phyloP scores from a whole-genome alignment of 2,888 invertebrate genomes.

The Patella depressa region DNA sequence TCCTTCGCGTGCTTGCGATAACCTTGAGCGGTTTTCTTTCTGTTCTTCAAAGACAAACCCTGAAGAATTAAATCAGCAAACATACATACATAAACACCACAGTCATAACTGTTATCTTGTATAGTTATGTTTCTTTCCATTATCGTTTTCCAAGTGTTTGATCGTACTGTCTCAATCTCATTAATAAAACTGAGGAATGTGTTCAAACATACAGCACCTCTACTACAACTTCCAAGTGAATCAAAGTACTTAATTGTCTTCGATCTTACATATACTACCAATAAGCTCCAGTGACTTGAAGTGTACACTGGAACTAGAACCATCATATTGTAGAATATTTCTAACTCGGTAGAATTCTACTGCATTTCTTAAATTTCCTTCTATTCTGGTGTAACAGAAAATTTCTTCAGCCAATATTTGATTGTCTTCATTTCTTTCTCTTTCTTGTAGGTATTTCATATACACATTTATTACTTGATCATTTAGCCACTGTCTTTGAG shows the following conservation, averaged over 20 bases:
- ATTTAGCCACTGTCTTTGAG: too few relatives aligned
- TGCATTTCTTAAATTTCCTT: too few relatives aligned
- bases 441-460: background rate
- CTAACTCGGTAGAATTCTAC: too few relatives aligned
- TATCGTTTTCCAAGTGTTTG: background rate
- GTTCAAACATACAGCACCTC: background rate
- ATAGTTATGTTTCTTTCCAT: background rate
- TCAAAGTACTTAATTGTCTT: background rate
- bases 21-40: too few relatives aligned
- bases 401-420: too few relatives aligned
- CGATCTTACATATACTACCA: background rate
- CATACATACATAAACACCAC: constrained; percentile 2
- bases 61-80: background rate
- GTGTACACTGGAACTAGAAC: too few relatives aligned
- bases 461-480: background rate
- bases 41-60: background rate
- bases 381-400: too few relatives aligned
- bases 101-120: background rate
- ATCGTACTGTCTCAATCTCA: background rate
- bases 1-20: too few relatives aligned
- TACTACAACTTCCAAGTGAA: background rate
- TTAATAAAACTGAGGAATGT: background rate
- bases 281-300: background rate
- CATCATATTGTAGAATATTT: too few relatives aligned
- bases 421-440: background rate